Evolutionary conservation across 2,113 vertebrate species (phyloP).

Genomic region (Empidonax traillii): DNA sequence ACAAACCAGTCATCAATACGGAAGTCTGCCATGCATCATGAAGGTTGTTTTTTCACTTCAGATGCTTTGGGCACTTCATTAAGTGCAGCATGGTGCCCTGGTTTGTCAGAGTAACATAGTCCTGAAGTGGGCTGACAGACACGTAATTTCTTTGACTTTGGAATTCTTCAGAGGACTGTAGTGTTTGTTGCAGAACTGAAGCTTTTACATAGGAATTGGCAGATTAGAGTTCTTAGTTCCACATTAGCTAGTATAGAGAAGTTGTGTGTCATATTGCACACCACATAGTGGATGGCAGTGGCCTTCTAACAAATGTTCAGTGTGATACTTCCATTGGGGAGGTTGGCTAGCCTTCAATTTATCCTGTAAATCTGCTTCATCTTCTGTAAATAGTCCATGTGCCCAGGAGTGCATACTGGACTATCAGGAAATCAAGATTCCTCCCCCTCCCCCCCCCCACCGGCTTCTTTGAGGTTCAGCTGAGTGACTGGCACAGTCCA

Average conservation of each 20-base stretch:
- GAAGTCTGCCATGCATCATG: neutral
- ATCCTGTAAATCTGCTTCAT: neutral
- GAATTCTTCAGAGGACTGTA: neutral
- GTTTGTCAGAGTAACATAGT: neutral
- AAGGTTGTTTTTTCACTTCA: neutral
- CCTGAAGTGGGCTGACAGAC: neutral
- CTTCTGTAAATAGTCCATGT: neutral
- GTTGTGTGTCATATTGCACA: neutral
- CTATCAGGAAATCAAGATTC: neutral
- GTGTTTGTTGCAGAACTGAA: neutral
- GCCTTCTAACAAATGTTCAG: neutral
- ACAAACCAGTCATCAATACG: neutral
- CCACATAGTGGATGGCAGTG: neutral
- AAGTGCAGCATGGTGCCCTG: neutral
- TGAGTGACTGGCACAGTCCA: neutral
- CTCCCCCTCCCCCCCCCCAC: rapidly evolving
- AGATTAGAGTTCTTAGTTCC: neutral
- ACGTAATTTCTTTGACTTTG: neutral
- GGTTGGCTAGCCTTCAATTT: neutral
- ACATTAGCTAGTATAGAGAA: neutral
- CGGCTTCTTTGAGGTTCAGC: neutral
- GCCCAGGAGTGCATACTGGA: neutral
- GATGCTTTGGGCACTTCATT: neutral
- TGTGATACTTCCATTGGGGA: rapidly evolving
- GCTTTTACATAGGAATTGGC: neutral